These are phyloP conservation scores for Zaprionus africanus DNA, from an alignment of 1,140 invertebrate genomes.

Conservation along the genomic window DNA sequence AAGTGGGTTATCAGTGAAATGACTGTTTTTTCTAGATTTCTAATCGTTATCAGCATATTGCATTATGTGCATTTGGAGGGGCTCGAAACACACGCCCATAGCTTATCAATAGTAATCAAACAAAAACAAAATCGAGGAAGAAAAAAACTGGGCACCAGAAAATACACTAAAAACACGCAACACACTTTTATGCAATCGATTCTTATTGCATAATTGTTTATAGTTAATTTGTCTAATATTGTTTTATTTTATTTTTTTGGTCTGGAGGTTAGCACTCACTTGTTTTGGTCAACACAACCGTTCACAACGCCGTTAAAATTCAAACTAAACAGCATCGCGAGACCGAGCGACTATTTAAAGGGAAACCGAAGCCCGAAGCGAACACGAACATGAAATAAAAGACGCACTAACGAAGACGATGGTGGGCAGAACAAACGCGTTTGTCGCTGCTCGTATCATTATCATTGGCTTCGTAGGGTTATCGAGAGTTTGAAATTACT, in stretches of 20 bases:
- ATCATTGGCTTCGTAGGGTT: conserved; percentile 4
- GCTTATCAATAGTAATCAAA: conserved; percentile 24
- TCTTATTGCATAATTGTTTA: background rate
- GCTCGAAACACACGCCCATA: background rate
- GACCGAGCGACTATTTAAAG: conserved; percentile 49
- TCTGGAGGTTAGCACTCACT: conserved; percentile 44
- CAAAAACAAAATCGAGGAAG: background rate
- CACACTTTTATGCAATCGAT: background rate
- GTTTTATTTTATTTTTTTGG: background rate
- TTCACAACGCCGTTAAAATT: conserved; percentile 57
- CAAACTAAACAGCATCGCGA: conserved; percentile 58
- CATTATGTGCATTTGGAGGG: background rate
- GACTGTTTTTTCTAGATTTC: conserved; percentile 7
- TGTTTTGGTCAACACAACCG: conserved; percentile 36
- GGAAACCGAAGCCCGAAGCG: conserved; percentile 39
- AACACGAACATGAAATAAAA: conserved; percentile 23
- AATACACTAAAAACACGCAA: background rate
- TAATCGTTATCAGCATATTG: conserved; percentile 27
- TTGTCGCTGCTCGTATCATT: background rate
- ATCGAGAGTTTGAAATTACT: background rate
- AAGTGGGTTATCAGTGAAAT: conserved; percentile 9
- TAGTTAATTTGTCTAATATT: background rate
- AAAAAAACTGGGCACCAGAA: background rate
- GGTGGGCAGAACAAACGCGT: conserved; percentile 16
- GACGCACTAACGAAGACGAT: conserved; percentile 13